Percentiles rank a stretch among this genome's conserved stretches.
These are phyloP conservation scores for Bombus picipes DNA, from an alignment of 1,140 invertebrate genomes.

Conservation along the genomic window DNA sequence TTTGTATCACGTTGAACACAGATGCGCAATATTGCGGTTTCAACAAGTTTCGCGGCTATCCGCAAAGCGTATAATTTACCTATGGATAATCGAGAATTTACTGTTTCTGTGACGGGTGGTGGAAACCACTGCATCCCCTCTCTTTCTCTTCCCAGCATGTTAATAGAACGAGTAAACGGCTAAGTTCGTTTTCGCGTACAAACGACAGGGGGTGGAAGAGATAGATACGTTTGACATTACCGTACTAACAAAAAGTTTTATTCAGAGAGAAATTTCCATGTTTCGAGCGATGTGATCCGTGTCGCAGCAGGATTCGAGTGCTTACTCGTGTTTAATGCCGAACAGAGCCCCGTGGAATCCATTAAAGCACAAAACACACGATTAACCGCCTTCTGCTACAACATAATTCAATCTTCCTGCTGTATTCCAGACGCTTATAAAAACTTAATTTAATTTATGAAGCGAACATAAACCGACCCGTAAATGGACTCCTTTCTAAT, in stretches of 20 bases:
- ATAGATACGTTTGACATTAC: slow-evolving; percentile 7
- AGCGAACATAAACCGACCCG: neutral
- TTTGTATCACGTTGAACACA: slow-evolving; percentile 18
- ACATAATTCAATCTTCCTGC: slow-evolving; percentile 26
- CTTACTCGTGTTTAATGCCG: slow-evolving; percentile 58
- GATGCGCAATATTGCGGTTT: slow-evolving; percentile 41
- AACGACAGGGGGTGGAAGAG: neutral
- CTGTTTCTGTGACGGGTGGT: slow-evolving; percentile 24
- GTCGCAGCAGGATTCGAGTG: slow-evolving; percentile 47
- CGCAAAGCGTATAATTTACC: slow-evolving; percentile 49
- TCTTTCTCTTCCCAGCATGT: neutral
- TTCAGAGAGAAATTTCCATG: slow-evolving; percentile 22
- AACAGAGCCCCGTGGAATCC: slow-evolving; percentile 18
- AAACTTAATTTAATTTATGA: slow-evolving; percentile 28
- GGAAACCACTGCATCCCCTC: slow-evolving; percentile 10
- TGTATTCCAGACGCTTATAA: neutral
- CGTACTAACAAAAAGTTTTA: neutral
- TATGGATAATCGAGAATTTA: slow-evolving; percentile 48
- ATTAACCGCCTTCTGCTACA: slow-evolving; percentile 43
- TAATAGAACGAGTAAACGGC: neutral
- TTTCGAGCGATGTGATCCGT: neutral
- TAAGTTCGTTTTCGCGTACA: slow-evolving; percentile 21
- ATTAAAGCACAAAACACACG: slow-evolving; percentile 37
- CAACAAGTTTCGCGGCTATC: slow-evolving; percentile 52
- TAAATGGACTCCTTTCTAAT: neutral